Conservation (phyloP, 1,140 invertebrate species). For the Physella acuta region DNA sequence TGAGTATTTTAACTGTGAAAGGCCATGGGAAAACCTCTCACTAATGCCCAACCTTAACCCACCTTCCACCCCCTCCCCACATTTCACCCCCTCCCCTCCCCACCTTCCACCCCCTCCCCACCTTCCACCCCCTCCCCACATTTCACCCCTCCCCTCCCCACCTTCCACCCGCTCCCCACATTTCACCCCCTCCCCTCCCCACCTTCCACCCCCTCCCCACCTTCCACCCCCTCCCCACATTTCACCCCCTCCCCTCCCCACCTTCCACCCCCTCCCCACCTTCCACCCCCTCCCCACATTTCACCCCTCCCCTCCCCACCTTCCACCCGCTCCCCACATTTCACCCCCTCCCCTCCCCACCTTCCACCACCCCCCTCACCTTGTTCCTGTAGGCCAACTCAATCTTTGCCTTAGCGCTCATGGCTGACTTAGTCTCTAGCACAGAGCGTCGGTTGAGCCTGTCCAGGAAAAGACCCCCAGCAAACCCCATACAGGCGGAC, state of each 20-base stretch:
- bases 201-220: background rate
- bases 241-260: background rate
- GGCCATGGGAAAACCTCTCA: too few species aligned
- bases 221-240: background rate
- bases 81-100: background rate
- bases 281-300: background rate
- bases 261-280: too few species aligned
- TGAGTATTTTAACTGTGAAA: too few species aligned
- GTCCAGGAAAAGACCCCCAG: slow-evolving; percentile 80
- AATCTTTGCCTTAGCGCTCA: slow-evolving; percentile 87
- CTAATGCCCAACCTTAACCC: too few species aligned
- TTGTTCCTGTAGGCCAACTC: slow-evolving; percentile 91
- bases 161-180: background rate
- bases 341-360: background rate
- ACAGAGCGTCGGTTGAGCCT: slow-evolving; percentile 85
- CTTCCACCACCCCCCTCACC: slow-evolving; percentile 62
- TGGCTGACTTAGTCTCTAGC: slow-evolving; percentile 84
- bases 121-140: background rate
- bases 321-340: background rate
- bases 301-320: too few species aligned
- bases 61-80: background rate
- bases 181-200: background rate
- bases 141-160: background rate
- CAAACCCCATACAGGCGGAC: slow-evolving; percentile 71
- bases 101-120: background rate